Percentiles rank a stretch among this genome's conserved stretches.
Conservation (phyloP, 2,888 invertebrate genomes). For the Lasius platythorax region DNA sequence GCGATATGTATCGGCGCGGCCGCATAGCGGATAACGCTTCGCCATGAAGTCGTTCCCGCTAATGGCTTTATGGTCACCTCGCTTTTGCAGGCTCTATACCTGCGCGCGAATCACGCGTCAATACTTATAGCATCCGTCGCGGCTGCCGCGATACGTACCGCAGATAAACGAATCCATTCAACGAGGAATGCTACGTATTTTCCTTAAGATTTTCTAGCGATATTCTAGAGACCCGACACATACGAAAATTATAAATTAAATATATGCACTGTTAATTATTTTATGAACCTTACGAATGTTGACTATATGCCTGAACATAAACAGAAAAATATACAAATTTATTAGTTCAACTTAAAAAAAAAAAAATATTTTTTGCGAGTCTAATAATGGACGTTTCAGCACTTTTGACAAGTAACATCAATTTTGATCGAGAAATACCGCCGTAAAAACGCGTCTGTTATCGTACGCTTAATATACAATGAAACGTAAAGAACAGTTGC, state of each 20-base stretch:
- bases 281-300: neutral
- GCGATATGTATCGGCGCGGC: slow-evolving; percentile 44
- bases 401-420: neutral
- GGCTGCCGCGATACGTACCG: neutral
- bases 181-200: neutral
- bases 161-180: neutral
- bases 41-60: slow-evolving; percentile 37
- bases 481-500: neutral
- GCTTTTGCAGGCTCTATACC: neutral
- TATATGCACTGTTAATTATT: neutral
- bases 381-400: neutral
- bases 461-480: neutral
- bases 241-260: slow-evolving; percentile 10
- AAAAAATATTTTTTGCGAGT: neutral
- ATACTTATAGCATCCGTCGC: slow-evolving; percentile 20
- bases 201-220: neutral
- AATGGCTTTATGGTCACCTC: slow-evolving; percentile 40
- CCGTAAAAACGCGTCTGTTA: neutral
- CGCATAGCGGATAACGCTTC: slow-evolving; percentile 25
- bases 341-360: neutral
- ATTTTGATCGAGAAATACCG: neutral
- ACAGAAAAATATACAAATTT: neutral
- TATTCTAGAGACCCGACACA: neutral
- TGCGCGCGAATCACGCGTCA: slow-evolving; percentile 20
- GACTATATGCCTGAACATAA: neutral